A percentile compares a stretch with the other conserved stretches of the same genome.
These are phyloP conservation scores for Labeo rohita DNA, from an alignment of 2,113 vertebrate species.

Conservation along the genomic window DNA sequence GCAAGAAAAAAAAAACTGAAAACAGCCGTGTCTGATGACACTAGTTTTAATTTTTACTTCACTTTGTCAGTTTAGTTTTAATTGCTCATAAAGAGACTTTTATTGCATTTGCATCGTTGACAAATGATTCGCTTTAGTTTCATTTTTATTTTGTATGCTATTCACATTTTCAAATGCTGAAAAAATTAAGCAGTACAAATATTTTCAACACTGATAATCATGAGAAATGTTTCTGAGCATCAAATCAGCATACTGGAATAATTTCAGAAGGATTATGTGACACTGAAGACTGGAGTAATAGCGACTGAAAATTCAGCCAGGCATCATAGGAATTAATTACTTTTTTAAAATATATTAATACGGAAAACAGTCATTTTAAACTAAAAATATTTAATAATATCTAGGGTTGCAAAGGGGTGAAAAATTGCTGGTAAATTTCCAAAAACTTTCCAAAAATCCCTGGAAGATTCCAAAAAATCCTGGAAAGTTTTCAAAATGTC, in stretches of 20 bases:
- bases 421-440: no score
- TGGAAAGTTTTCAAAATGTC: no score
- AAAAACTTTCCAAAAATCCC: no score
- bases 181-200: neutral
- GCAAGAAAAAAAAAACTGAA: neutral
- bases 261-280: neutral
- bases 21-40: neutral
- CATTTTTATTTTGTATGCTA: neutral
- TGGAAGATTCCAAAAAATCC: no score
- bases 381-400: neutral
- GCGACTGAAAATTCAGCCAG: neutral
- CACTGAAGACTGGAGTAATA: neutral
- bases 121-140: neutral
- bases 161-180: neutral
- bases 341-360: neutral
- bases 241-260: neutral
- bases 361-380: neutral
- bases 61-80: neutral
- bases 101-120: neutral
- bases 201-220: neutral
- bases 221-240: neutral
- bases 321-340: neutral
- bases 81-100: neutral
- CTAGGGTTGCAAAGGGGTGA: no score
- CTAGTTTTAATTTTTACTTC: neutral